These are phyloP conservation scores for Drosophila sechellia DNA, from an alignment of 1,140 invertebrate genomes.

Conservation along the genomic window DNA sequence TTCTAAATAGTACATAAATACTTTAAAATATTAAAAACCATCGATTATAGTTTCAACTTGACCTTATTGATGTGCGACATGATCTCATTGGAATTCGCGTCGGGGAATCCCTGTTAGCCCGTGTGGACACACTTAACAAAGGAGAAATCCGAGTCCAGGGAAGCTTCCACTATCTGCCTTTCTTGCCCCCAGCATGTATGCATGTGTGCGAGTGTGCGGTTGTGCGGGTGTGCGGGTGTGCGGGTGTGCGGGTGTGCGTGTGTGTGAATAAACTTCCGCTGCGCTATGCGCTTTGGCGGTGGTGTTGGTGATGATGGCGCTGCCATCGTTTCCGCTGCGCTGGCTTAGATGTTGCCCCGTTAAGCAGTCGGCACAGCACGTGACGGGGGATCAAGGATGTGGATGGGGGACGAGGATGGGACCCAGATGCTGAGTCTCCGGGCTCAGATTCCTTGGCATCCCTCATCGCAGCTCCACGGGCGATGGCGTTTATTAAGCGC, in stretches of 20 bases:
- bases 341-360: slow-evolving; percentile 47
- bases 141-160: slow-evolving; percentile 37
- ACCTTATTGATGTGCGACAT: neutral
- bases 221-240: slow-evolving; percentile 9
- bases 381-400: slow-evolving; percentile 11
- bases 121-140: slow-evolving; percentile 32
- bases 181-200: slow-evolving; percentile 6
- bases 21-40: neutral
- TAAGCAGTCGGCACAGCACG: slow-evolving; percentile 61
- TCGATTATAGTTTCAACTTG: neutral
- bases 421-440: slow-evolving; percentile 24
- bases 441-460: slow-evolving; percentile 39
- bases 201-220: neutral
- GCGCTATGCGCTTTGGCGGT: slow-evolving; percentile 7
- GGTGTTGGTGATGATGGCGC: slow-evolving; percentile 38
- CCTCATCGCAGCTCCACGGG: slow-evolving; percentile 46
- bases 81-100: slow-evolving; percentile 2
- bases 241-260: slow-evolving; percentile 2
- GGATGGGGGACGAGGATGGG: slow-evolving; percentile 18
- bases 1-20: no score
- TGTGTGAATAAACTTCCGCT: slow-evolving; percentile 37
- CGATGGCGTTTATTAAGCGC: slow-evolving; percentile 62
- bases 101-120: slow-evolving; percentile 21
- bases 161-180: slow-evolving; percentile 19
- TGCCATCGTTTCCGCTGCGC: slow-evolving; percentile 45